These are phyloP conservation scores for Psittacula echo DNA, from an alignment of 2,797 vertebrate genomes.

Conservation along the genomic window DNA sequence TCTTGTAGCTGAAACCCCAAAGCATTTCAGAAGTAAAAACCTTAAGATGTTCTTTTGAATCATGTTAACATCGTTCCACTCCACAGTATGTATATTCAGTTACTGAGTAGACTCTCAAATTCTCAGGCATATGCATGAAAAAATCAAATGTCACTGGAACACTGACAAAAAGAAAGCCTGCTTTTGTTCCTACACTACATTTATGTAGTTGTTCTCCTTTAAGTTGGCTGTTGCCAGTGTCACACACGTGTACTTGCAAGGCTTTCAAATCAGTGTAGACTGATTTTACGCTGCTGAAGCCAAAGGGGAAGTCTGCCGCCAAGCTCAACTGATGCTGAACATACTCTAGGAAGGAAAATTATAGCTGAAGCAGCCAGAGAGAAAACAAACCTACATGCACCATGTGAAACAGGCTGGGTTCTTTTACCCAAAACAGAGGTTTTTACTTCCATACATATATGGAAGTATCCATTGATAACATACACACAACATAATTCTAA, in stretches of 20 bases:
- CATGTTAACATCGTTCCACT: not conserved
- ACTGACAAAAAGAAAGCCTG: not conserved
- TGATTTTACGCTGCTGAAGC: not conserved
- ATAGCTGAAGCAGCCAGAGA: not conserved
- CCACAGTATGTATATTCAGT: not conserved
- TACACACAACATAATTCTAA: not conserved
- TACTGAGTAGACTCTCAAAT: not conserved
- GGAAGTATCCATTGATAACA: not conserved
- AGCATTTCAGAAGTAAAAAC: not conserved
- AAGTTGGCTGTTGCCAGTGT: not conserved
- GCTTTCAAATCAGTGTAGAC: not conserved
- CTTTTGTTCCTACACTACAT: not conserved
- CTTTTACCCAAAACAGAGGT: not conserved
- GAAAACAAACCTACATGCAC: not conserved
- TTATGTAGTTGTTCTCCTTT: not conserved
- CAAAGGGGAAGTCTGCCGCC: constrained; percentile 29
- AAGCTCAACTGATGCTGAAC: constrained; percentile 30
- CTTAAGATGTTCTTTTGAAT: not conserved
- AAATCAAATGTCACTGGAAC: not conserved
- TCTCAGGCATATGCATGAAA: not conserved
- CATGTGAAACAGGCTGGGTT: not conserved
- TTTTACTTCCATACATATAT: not conserved
- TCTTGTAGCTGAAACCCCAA: not conserved
- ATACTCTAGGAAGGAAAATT: not conserved
- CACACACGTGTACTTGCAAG: constrained; percentile 9